phyloP scores from a whole-genome alignment of 2,797 vertebrate genomes.

The Rhynchonycteris naso region DNA sequence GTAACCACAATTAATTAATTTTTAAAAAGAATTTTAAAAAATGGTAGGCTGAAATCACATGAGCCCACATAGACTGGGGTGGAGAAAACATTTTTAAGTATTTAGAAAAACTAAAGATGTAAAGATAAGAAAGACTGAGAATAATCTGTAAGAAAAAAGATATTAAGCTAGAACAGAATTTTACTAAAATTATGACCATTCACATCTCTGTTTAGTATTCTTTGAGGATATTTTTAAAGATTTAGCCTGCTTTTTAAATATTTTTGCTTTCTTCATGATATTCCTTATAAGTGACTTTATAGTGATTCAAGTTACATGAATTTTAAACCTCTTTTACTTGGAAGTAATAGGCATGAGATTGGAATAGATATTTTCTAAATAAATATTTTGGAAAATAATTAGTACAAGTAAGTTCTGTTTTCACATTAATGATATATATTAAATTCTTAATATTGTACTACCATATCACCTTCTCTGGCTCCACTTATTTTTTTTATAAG shows the following conservation, averaged over 20 bases:
- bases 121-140: neutral
- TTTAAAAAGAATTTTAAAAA: too few species aligned
- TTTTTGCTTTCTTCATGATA: neutral
- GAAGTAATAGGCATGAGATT: neutral
- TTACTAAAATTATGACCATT: neutral
- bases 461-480: neutral
- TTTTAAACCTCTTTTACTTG: neutral
- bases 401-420: neutral
- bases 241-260: conserved; percentile 5
- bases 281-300: neutral
- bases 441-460: neutral
- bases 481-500: neutral
- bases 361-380: neutral
- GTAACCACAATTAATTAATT: too few species aligned
- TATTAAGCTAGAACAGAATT: neutral
- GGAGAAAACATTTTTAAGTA: neutral
- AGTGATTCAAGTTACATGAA: neutral
- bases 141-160: neutral
- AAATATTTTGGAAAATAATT: conserved; percentile 28
- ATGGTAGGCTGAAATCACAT: neutral
- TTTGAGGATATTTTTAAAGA: neutral
- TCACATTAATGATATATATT: neutral
- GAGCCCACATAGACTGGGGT: neutral
- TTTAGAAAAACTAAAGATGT: neutral
- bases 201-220: neutral